phyloP scores from a whole-genome alignment of 1,140 invertebrate species.

The Euschistus heros region DNA sequence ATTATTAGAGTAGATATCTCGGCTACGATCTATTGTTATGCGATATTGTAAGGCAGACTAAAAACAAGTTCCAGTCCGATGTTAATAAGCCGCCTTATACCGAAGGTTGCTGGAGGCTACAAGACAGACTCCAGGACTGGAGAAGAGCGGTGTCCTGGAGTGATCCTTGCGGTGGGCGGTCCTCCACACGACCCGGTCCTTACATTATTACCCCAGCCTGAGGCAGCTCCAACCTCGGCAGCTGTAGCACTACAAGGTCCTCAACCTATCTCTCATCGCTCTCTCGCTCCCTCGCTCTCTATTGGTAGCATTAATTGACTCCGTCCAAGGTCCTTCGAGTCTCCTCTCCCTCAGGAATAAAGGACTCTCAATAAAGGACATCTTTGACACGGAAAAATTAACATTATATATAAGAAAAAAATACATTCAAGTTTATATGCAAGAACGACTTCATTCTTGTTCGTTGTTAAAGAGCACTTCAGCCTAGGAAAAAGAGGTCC shows the following conservation, averaged over 20 bases:
- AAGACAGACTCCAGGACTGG: neutral
- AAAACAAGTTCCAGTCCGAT: no score
- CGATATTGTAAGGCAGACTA: no score
- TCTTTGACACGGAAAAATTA: no score
- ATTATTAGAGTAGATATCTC: no score
- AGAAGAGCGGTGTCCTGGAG: neutral
- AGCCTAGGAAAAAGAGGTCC: no score
- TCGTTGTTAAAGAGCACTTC: no score
- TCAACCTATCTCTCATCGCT: neutral
- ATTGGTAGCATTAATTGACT: neutral
- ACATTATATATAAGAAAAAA: no score
- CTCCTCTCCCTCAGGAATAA: neutral
- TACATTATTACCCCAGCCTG: neutral
- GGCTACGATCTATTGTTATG: no score
- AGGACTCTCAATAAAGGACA: no score
- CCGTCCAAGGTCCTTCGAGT: neutral
- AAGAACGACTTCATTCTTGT: no score
- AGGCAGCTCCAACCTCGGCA: neutral
- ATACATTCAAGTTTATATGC: no score
- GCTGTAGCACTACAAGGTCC: neutral
- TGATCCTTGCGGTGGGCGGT: slow-evolving; percentile 13
- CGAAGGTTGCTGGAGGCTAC: neutral
- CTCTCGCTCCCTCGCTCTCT: neutral
- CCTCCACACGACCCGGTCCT: neutral
- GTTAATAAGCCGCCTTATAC: no score